Base-by-base conservation (phyloP, 1,140 invertebrate genomes). In the Parasteatoda tepidariorum region DNA sequence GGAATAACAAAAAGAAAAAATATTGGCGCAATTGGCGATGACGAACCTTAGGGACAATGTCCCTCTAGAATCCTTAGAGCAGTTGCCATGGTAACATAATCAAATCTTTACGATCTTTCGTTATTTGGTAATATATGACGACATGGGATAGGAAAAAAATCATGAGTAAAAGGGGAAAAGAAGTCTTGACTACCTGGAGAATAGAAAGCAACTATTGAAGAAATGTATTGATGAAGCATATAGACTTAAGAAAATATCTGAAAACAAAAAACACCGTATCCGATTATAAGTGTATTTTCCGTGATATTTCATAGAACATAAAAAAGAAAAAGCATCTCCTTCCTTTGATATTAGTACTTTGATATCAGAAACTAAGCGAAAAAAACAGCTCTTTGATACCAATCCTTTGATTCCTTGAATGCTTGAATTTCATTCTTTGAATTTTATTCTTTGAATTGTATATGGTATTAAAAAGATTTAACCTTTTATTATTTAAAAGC, bases 81-180 rank as follows among this genome's bases (percentile, higher is more conserved):
- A 11, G 73, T 75, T 62, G 33, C 73, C 30, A 62, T 38, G 73
- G 73, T 38, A 15, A 75, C 73, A 57, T 75, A 75, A 75, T 75
- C 73, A 75, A 75, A 75, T 75, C 73, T 75, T 75, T 75, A 75
- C 73, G 73, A 75, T 75, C 73, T 62, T 62, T 61, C 73, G 73
- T 55, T 38, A 61, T 75, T 75, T 57, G 9, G 73, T 34, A 22
- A 62, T 75, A 38, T 75, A 62, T 75, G 73, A 31, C 31, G 73
- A 75, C 55, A 75, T 7, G 34, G 6, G 26, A 62, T 59, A 59
- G 57, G 57, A 22, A 59, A 26, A 26, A 59, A 59, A 59, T 59
- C 57, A 22, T n/a, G 57, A 9, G 57, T 22, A 22, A 26, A 26
- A 7, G 24, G 57, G 57, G 57, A 75, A 74, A 75, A 71, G 55